These are phyloP conservation scores for Philhelius pedissequus DNA, from an alignment of 2,888 invertebrate species.

Conservation along the genomic window DNA sequence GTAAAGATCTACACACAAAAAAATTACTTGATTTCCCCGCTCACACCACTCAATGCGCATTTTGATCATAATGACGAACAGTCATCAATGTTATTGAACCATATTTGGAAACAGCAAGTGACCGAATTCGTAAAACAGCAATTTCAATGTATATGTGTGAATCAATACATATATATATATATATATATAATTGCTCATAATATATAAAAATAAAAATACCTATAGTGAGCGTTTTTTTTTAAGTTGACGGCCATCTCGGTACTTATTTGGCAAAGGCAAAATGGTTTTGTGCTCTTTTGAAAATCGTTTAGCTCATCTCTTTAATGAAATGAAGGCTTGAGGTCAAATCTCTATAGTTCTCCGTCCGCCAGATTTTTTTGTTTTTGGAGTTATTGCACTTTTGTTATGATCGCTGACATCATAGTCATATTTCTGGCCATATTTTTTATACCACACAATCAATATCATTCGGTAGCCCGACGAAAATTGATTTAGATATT, in stretches of 20 bases:
- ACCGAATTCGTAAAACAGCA: slow-evolving; percentile 44
- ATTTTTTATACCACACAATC: no score
- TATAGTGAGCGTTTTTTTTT: neutral
- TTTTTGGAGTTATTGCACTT: no score
- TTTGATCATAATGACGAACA: slow-evolving; percentile 44
- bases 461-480: no score
- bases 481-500: no score
- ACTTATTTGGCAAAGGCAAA: slow-evolving; percentile 53
- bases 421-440: no score
- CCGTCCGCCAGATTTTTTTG: no score
- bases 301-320: neutral
- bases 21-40: neutral
- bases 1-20: neutral
- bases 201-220: no score
- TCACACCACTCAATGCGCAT: slow-evolving; percentile 13
- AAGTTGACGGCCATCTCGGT: slow-evolving; percentile 54
- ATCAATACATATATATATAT: neutral
- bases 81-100: slow-evolving; percentile 50
- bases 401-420: no score
- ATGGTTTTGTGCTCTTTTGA: neutral
- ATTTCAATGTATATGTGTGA: slow-evolving; percentile 17
- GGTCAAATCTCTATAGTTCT: no score
- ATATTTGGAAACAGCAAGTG: slow-evolving; percentile 48
- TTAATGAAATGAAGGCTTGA: neutral
- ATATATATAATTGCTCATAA: no score